Evolutionary conservation across 92 coral and sea anemone genomes (phyloP), one percentile per base, ranked within the genome.

Genomic region (Zoanthus sansibaricus): DNA sequence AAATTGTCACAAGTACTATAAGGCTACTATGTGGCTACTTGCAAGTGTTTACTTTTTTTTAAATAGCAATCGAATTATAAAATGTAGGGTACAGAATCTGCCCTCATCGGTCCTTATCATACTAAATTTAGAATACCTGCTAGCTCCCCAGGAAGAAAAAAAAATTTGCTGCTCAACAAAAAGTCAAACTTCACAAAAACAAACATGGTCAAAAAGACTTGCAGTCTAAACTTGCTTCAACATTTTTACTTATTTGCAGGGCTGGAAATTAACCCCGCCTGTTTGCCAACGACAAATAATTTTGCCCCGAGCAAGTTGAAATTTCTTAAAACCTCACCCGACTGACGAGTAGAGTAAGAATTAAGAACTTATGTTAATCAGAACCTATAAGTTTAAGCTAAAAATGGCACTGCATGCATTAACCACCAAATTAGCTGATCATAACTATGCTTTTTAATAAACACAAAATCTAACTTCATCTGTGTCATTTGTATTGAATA

Each of bases 71-170:
- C 30, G 42, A 68, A 68, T 32, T 68, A 67, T 68, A 25, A 68
- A 68, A 25, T 68, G 72, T 68, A 68, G 72, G 72, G 72, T 68
- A 68, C 72, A 68, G 30, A 68, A 68, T n/a, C 45, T 68, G 59
- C 59, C 59, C 59, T 54, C 59, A 54, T 54, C 59, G 12, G 72
- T 68, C 72, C 72, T 18, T 10, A 68, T 68, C 37, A 68, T 31
- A 68, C 33, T 54, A 54, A 54, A 54, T 3, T 10, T 54, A 54
- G 59, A 11, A 54, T 54, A 54, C 14, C 59, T 54, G 59, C 59
- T 54, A 54, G 16, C 59, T 54, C 59, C 59, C 59, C 59, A 54
- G 59, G 59, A 54, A 54, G 59, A 11, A 54, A 54, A 54, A 54
- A 54, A 54, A 54, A 54, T 54, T 54, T 15, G 14, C 59, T 54